Conservation (phyloP, 2,888 invertebrate genomes). For the Agrotis puta region DNA sequence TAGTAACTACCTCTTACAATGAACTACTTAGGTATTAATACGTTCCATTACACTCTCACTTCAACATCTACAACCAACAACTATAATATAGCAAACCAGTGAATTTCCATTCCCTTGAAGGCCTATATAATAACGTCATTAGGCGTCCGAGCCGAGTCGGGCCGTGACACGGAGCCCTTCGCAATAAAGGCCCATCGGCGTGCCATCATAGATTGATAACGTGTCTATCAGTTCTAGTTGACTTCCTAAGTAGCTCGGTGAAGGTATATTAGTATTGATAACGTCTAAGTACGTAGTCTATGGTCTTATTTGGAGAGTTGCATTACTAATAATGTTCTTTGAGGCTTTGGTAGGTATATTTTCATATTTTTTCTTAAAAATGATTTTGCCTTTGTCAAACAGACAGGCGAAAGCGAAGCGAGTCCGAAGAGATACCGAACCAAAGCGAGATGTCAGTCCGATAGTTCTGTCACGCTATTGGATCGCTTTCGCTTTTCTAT, state of each 20-base stretch:
- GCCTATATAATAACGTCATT: constrained; percentile 54
- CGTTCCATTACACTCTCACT: background rate
- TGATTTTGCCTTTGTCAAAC: no score
- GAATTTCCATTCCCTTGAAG: constrained; percentile 34
- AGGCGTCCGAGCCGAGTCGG: constrained; percentile 46
- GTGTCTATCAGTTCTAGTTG: constrained; percentile 32
- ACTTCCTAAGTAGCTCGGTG: constrained; percentile 35
- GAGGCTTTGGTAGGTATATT: background rate
- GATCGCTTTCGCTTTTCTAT: no score
- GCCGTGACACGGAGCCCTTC: constrained; percentile 34
- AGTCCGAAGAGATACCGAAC: no score
- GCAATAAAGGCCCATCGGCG: constrained; percentile 48
- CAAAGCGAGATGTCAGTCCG: no score
- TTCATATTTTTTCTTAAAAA: no score
- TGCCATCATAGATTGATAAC: constrained; percentile 56
- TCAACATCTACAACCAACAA: background rate
- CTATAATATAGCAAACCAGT: constrained; percentile 5
- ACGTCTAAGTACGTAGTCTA: background rate
- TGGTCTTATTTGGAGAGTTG: background rate
- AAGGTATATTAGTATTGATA: constrained; percentile 18
- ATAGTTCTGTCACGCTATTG: no score
- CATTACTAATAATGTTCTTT: no score
- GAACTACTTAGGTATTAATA: background rate
- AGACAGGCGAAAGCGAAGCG: no score
- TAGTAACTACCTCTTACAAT: background rate